A percentile compares a stretch with the other conserved stretches of the same genome.
Evolutionary conservation across 2,113 vertebrate species (phyloP).

Genomic region (Desmodus rotundus): DNA sequence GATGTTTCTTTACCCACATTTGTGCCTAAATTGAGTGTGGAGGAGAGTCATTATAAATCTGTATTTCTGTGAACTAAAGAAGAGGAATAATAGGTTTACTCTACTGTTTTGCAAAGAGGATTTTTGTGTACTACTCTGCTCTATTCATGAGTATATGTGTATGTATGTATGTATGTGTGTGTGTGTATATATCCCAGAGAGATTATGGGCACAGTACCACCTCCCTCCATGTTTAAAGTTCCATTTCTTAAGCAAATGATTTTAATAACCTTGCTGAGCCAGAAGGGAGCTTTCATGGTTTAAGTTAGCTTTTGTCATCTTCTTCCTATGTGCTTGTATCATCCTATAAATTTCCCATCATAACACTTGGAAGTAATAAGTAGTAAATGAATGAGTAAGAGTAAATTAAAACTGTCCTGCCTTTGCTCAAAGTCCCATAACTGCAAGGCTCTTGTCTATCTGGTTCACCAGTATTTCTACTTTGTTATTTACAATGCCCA

Average conservation of each 20-base stretch:
- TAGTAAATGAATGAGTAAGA: too few species aligned
- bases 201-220: not conserved
- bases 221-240: not conserved
- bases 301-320: too few species aligned
- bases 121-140: not conserved
- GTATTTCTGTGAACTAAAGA: not conserved
- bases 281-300: too few species aligned
- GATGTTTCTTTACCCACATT: not conserved
- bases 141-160: not conserved
- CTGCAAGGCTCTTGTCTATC: not conserved
- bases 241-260: too few species aligned
- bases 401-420: too few species aligned
- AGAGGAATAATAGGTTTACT: not conserved
- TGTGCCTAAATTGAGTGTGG: not conserved
- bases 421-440: not conserved
- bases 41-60: not conserved
- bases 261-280: too few species aligned
- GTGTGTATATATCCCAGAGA: accelerated
- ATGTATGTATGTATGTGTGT: too few species aligned
- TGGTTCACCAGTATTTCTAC: not conserved
- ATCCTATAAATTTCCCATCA: too few species aligned
- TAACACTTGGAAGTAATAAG: too few species aligned
- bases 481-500: not conserved
- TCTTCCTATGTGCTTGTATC: too few species aligned
- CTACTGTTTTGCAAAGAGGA: not conserved